Evolutionary conservation across 2,888 invertebrate species (phyloP).

Genomic region (Meiosimyza platycephala): DNA sequence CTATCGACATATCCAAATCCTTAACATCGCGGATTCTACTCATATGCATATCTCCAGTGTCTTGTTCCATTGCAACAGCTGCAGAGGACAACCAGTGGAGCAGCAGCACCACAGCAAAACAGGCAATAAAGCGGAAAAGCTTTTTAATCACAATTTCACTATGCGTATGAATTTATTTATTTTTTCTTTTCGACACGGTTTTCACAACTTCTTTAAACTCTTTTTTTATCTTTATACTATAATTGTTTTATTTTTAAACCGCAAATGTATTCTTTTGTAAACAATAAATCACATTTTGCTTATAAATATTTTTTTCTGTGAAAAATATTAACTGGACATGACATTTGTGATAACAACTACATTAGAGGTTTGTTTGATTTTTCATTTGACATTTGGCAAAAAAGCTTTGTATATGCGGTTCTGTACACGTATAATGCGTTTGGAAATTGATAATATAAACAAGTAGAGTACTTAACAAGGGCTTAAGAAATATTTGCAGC

Average conservation of each 20-base stretch:
- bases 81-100: not conserved
- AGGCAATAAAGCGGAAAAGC: constrained; percentile 36
- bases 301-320: constrained; percentile 48
- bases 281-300: constrained; percentile 54
- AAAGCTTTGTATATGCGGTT: constrained; percentile 44
- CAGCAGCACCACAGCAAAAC: constrained; percentile 28
- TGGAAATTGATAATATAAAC: not conserved
- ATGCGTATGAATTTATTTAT: constrained; percentile 26
- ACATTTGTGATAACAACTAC: constrained; percentile 52
- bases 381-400: constrained; percentile 33
- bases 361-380: constrained; percentile 48
- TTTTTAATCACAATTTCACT: constrained; percentile 41
- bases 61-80: constrained; percentile 58
- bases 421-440: constrained; percentile 41
- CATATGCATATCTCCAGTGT: constrained; percentile 61
- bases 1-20: constrained; percentile 53
- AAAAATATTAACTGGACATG: constrained; percentile 51
- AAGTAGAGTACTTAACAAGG: too few relatives aligned
- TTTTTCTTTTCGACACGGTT: constrained; percentile 1
- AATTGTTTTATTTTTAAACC: constrained; percentile 10
- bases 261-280: constrained; percentile 43
- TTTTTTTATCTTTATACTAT: constrained; percentile 12
- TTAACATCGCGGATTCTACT: constrained; percentile 63
- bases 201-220: constrained; percentile 31
- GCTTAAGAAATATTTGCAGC: too few relatives aligned